Evolutionary conservation across 2,888 invertebrate genomes (phyloP), one percentile per base, ranked within the genome.

Genomic region (Ectemnius continuus): DNA sequence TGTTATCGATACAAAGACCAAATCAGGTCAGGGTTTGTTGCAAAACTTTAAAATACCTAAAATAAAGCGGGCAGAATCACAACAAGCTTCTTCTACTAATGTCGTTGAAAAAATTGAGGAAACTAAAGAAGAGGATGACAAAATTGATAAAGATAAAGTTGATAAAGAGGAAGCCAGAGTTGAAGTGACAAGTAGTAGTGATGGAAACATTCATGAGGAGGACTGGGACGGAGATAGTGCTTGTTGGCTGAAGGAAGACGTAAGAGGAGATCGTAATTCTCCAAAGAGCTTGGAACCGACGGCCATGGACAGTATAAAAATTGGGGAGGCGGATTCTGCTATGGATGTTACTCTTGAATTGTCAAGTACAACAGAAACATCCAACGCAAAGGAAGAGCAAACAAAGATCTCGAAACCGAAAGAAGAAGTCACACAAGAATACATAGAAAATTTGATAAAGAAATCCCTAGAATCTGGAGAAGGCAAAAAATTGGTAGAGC

Each of bases 11-110:
- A 87, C 88, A 0, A 87, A 90, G 62, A 86, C 89, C 1, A 91
- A 89, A 75, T 91, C 91, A 11, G 91, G 91, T 2, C 91, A 91
- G 75, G 92, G 92, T 1, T 92, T 92, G 4, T 80, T 92, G 16
- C 92, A 93, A 72, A 92, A 91, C 23, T 93, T 93, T 73, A 92
- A 92, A 81, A 93, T 93, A 71, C 93, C 93, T 0, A 93, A 93
- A 84, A 89, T 91, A 58, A 91, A 91, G 70, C 90, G 89, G n/a
- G 83, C 86, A 2, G 89, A 87, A 11, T 79, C 85, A 4, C 75
- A 80, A 18, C 67, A 72, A 1, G 78, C 84, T 2, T 76, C 66
- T 0, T 67, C 46, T 14, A 65, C 73, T 5, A 79, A 18, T 13
- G 61, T 1, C 11, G 0, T 14, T 1, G 6, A 74, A 73, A 0